Base-by-base conservation (phyloP, 2,113 vertebrate genomes). In the Gopherus evgoodei region DNA sequence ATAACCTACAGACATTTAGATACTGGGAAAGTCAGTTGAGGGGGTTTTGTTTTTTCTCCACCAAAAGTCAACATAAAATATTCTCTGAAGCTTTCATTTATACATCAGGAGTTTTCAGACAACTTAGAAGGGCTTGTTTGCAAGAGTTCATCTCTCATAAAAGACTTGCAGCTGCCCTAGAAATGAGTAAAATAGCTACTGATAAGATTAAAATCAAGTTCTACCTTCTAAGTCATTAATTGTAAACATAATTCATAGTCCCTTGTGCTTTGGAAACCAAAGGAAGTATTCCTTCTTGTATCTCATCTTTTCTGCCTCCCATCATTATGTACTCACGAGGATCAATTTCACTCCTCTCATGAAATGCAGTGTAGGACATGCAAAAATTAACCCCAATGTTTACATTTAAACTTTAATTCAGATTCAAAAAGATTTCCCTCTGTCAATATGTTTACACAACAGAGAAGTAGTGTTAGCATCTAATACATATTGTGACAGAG, bases 201-300 rank as follows among this genome's bases (percentile, higher is more conserved):
- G 97, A 98, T 98, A 98, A 98, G 98, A 98, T 98, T 98, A 96
- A 98, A 98, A 98, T 98, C 96, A 97, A 97, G 98, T 95, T 97
- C 95, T 98, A 95, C 97, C 97, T 97, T 97, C 98, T 96, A 95
- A 98, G 96, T 95, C 97, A 98, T 98, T 98, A 98, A 98, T 98
- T 98, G 98, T 97, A 98, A 98, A 98, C 96, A 97, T 98, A 98
- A 98, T 98, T 98, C 98, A 98, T 98, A 98, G 93, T 94, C 91
- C 93, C 98, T 98, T 98, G 98, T 98, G 89, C 90, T 98, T 91
- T 96, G 91, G 85, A 98, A 98, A 98, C 97, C 97, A 97, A 98
- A 98, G 97, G 96, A 98, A 98, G 98, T 98, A 98, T 98, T 97
- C 81, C 95, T 97, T 97, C 98, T 98, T 98, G 97, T 98, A 96